Percentiles rank a stretch among this genome's conserved stretches.
Conservation (phyloP, 2,797 vertebrate species). For the Amazonetta brasiliensis region DNA sequence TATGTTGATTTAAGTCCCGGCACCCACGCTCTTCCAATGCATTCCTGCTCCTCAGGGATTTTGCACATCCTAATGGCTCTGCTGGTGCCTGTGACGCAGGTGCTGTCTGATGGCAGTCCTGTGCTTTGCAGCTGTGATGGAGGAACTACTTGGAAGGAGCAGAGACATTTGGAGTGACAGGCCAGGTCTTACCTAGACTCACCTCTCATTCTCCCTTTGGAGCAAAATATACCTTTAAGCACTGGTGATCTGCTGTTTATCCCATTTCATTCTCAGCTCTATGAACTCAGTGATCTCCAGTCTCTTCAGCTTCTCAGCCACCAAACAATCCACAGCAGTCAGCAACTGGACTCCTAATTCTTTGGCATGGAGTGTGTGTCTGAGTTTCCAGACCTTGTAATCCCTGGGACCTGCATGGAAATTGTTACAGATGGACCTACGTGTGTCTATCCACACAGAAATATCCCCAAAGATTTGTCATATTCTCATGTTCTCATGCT, state of each 20-base stretch:
- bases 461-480: background rate
- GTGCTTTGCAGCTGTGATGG: background rate
- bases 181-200: background rate
- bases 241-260: background rate
- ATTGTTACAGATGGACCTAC: background rate
- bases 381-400: background rate
- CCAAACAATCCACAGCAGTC: fast-evolving
- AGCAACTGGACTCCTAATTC: background rate
- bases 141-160: background rate
- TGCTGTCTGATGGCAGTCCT: background rate
- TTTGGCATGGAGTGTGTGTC: background rate
- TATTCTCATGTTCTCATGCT: background rate
- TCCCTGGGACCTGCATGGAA: background rate
- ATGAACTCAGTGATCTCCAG: background rate
- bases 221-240: background rate
- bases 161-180: background rate
- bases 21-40: background rate
- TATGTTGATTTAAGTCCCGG: background rate
- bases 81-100: background rate
- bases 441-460: background rate
- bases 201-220: background rate
- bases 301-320: background rate
- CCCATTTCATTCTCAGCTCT: background rate
- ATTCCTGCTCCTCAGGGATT: background rate
- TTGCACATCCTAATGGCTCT: background rate